Evolutionary conservation across 1,140 invertebrate species (phyloP).

Genomic region (Camponotus vicinus): DNA sequence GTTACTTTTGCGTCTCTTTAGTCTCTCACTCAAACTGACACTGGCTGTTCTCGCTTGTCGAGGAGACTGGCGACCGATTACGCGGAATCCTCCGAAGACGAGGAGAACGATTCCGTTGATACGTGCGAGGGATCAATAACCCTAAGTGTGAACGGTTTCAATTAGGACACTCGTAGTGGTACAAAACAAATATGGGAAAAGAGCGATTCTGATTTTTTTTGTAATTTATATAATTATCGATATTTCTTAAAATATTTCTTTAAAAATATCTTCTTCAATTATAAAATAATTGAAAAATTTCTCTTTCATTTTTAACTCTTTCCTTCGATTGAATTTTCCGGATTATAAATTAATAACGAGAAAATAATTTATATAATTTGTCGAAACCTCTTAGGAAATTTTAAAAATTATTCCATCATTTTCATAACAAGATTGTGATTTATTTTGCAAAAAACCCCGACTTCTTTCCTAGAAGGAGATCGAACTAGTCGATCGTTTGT

Average conservation of each 20-base stretch:
- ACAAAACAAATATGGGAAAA: not conserved
- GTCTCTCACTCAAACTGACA: not conserved
- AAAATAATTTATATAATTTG: too few species aligned
- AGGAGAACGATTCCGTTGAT: slow-evolving; percentile 53
- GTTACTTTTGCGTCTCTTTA: not conserved
- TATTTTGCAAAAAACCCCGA: not conserved
- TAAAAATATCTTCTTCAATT: too few species aligned
- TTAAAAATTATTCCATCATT: not conserved
- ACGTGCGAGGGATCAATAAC: slow-evolving; percentile 49
- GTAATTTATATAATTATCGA: not conserved
- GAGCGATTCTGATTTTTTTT: not conserved
- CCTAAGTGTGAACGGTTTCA: slow-evolving; percentile 49
- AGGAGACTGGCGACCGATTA: slow-evolving; percentile 13
- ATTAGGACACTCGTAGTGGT: slow-evolving; percentile 3
- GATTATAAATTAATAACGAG: not conserved
- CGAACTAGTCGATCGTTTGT: slow-evolving; percentile 24
- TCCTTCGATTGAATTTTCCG: not conserved
- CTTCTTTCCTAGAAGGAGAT: slow-evolving; percentile 2
- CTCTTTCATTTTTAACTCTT: not conserved
- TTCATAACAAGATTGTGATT: not conserved
- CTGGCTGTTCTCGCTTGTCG: not conserved
- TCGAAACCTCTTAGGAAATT: too few species aligned
- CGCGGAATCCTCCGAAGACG: slow-evolving; percentile 35
- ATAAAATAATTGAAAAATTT: not conserved
- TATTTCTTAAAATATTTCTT: not conserved